Evolutionary conservation across 1,140 invertebrate species (phyloP), one percentile per base, ranked within the genome.

Genomic region (Polyergus mexicanus): DNA sequence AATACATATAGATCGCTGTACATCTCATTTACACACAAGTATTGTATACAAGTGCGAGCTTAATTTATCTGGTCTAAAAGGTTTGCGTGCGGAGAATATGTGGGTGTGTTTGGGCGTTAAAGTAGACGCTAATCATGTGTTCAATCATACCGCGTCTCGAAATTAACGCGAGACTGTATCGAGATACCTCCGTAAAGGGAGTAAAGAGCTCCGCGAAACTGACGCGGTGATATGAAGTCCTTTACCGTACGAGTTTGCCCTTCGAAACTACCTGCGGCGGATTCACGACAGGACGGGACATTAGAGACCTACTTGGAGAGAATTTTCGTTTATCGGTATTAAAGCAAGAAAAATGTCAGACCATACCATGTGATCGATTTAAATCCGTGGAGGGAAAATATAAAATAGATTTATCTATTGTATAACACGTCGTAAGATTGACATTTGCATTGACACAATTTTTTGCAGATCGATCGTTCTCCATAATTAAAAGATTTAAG

Each of bases 81-180:
- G 60, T 35, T 78, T 10, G 81, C 65, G 56, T 41, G 58, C 19
- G 25, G 5, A 25, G 47, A 58, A 65, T 71, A 54, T n/a, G 10
- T 32, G 51, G 8, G 47, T 35, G 47, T 28, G 22, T 44, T 32
- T 35, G n/a, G 19, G 25, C 44, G n/a, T 75, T 51, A 35, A 35
- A 28, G 13, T 47, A 65, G 11, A 56, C 58, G 28, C 78, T 86
- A 86, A 86, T 86, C 85, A 63, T 71, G 78, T 75, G 69, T 84
- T 84, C 84, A 81, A 86, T 86, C 51, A 75, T 75, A 60, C 63
- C 68, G 60, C 60, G 78, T 81, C 68, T 83, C 58, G 77, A 71
- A 54, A 75, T 69, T 66, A 75, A 84, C 77, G 38, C 68, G 68
- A 74, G 78, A 54, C 71, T 66, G 44, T 72, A 71, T 81, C 54